phyloP scores from a whole-genome alignment of 1,140 invertebrate genomes.

The Lordiphosa collinella region DNA sequence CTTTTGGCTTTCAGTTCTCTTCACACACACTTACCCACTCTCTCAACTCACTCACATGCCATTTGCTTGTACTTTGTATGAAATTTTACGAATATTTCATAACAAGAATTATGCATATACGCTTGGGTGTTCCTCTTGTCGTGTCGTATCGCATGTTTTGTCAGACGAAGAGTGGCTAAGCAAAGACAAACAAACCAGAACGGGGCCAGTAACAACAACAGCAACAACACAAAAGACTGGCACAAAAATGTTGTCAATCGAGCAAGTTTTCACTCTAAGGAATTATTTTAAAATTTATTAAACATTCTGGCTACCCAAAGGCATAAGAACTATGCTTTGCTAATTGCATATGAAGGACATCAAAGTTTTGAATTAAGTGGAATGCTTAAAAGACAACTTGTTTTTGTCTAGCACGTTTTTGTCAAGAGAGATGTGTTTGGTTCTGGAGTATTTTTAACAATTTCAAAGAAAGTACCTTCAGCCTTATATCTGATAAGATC shows the following conservation, averaged over 20 bases:
- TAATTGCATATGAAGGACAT: no score
- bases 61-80: conserved; percentile 69
- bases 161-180: conserved; percentile 65
- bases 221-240: conserved; percentile 24
- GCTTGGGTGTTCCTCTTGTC: conserved; percentile 27
- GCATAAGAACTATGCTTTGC: no score
- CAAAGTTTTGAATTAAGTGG: no score
- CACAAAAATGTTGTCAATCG: conserved; percentile 75
- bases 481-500: no score
- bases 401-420: no score
- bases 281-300: conserved; percentile 3
- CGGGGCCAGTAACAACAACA: conserved; percentile 10
- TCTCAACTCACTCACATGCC: conserved; percentile 43
- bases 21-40: conserved; percentile 16
- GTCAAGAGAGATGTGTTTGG: no score
- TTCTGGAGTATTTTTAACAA: no score
- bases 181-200: conserved; percentile 50
- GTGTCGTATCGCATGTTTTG: conserved; percentile 71
- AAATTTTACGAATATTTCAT: conserved; percentile 75
- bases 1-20: conserved; percentile 46
- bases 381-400: no score
- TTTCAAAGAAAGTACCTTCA: no score
- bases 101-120: conserved; percentile 55
- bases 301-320: conserved; percentile 5
- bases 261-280: conserved; percentile 17